Evolutionary conservation across 1,140 invertebrate genomes (phyloP).

Genomic region (Adelges cooleyi): DNA sequence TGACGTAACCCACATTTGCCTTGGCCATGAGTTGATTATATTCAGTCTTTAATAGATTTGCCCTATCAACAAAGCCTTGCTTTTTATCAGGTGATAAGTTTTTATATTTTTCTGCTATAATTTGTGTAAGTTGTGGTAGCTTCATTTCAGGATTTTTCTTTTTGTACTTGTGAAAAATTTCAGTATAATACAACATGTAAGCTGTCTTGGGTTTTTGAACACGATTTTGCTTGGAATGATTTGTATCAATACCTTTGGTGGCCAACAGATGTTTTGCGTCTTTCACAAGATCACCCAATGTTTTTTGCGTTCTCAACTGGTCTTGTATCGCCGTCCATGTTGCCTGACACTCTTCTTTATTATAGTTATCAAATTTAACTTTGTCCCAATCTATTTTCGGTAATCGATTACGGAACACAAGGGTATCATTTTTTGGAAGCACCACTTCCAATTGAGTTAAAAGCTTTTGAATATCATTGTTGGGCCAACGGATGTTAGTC

Average conservation of each 20-base stretch:
- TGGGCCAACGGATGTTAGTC: conserved; percentile 2
- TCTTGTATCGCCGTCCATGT: conserved; percentile 19
- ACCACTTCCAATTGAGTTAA: neutral
- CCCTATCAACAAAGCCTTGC: neutral
- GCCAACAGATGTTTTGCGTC: conserved; percentile 10
- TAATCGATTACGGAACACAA: neutral
- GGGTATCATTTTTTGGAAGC: conserved; percentile 9
- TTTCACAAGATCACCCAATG: conserved; percentile 10
- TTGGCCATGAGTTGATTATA: conserved; percentile 2
- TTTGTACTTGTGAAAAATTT: neutral
- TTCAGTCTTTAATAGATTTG: conserved; percentile 12
- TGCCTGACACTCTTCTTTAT: conserved; percentile 19
- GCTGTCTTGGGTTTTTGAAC: neutral
- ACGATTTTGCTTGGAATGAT: conserved; percentile 20
- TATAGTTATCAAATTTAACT: conserved; percentile 11
- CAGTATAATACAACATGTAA: conserved; percentile 19
- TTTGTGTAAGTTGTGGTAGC: conserved; percentile 2
- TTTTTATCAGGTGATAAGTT: conserved; percentile 5
- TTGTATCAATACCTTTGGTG: conserved; percentile 24
- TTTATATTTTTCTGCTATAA: conserved; percentile 14
- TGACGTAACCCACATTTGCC: neutral
- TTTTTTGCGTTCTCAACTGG: conserved; percentile 16
- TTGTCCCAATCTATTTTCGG: conserved; percentile 4
- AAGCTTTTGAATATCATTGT: conserved; percentile 6
- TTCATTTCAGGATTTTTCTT: conserved; percentile 22